phyloP scores from a whole-genome alignment of 2,888 invertebrate genomes.

The Drosophila paranaensis region DNA sequence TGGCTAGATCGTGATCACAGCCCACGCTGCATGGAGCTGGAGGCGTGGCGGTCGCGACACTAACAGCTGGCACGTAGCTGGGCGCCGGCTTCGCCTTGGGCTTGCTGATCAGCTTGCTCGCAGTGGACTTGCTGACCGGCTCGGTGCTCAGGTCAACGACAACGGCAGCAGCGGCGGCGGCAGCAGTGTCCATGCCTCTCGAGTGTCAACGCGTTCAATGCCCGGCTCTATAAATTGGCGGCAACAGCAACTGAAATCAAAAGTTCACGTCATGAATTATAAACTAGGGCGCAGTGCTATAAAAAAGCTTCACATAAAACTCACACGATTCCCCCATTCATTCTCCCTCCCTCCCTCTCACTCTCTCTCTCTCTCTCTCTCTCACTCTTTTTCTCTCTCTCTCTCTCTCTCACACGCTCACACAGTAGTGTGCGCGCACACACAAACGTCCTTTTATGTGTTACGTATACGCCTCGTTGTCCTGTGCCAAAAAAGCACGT shows the following conservation, averaged over 20 bases:
- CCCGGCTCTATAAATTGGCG: constrained; percentile 39
- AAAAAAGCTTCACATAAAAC: constrained; percentile 27
- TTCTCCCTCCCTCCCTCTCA: neutral
- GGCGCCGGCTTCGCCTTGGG: constrained; percentile 35
- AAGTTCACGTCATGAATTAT: constrained; percentile 62
- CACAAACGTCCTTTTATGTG: constrained; percentile 39
- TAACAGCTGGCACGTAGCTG: constrained; percentile 45
- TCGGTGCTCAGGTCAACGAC: constrained; percentile 68
- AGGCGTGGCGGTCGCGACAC: constrained; percentile 47
- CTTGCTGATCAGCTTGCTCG: constrained; percentile 43
- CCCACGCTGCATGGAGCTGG: constrained; percentile 9
- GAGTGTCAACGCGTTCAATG: constrained; percentile 24
- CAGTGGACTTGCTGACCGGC: constrained; percentile 48
- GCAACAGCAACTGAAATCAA: constrained; percentile 60
- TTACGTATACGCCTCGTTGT: constrained; percentile 66
- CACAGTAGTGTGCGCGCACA: neutral
- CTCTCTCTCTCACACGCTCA: neutral
- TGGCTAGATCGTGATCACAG: constrained; percentile 42
- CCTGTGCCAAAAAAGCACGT: constrained; percentile 72
- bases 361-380: too few relatives aligned
- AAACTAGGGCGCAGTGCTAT: constrained; percentile 45
- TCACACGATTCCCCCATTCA: neutral
- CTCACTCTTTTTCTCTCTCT: neutral
- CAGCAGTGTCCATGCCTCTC: constrained; percentile 71
- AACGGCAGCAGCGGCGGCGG: constrained; percentile 72